Percentiles rank a stretch among this genome's conserved stretches.
Evolutionary conservation across 1,140 invertebrate species (phyloP).

Genomic region (Drosophila navojoa): DNA sequence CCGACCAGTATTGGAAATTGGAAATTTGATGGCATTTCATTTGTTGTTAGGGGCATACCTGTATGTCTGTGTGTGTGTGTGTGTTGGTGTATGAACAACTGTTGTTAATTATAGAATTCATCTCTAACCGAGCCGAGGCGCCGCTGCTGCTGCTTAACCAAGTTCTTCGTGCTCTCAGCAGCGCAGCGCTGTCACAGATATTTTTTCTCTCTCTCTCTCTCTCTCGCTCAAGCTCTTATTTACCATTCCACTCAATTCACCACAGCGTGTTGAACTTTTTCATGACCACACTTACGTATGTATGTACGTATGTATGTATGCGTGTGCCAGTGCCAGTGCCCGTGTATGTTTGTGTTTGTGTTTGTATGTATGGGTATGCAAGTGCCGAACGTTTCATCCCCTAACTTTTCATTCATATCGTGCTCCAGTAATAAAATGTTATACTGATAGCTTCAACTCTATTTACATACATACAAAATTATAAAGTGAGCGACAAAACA

Average conservation of each 20-base stretch:
- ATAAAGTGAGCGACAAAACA: conserved; percentile 6
- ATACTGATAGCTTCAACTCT: conserved; percentile 57
- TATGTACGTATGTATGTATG: conserved; percentile 3
- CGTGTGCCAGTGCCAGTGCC: conserved; percentile 10
- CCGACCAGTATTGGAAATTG: too few species aligned
- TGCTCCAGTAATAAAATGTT: conserved; percentile 76
- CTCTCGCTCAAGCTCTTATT: conserved; percentile 8
- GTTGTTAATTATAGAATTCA: too few species aligned
- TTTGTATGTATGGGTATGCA: conserved; percentile 14
- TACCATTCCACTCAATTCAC: conserved; percentile 44
- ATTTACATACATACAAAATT: conserved; percentile 21
- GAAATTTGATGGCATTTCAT: too few species aligned
- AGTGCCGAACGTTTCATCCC: conserved; percentile 56
- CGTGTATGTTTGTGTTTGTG: not conserved
- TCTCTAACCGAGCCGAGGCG: too few species aligned
- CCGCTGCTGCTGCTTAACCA: too few species aligned
- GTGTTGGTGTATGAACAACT: too few species aligned
- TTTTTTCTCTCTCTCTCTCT: not conserved
- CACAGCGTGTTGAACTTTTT: conserved; percentile 37
- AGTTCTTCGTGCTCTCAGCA: not conserved
- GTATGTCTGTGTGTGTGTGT: too few species aligned
- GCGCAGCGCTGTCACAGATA: not conserved
- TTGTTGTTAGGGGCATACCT: too few species aligned
- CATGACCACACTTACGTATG: conserved; percentile 29
- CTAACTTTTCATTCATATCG: conserved; percentile 78